Evolutionary conservation across 2,888 invertebrate genomes (phyloP).

Genomic region (Tortrix viridana): DNA sequence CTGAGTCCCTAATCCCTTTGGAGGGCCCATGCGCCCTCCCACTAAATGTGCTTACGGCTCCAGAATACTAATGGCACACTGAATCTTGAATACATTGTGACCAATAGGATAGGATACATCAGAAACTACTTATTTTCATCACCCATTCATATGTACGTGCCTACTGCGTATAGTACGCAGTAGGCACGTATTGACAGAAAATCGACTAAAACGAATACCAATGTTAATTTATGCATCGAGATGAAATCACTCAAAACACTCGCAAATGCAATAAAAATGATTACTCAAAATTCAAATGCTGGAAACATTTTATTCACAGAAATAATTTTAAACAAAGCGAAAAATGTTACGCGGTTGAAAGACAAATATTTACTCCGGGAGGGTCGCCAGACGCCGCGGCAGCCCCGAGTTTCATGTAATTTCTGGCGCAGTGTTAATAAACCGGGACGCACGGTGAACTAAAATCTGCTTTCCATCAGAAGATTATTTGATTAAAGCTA

Average conservation of each 20-base stretch:
- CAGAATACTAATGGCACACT: conserved; percentile 15
- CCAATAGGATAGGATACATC: not conserved
- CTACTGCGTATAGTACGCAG: no score
- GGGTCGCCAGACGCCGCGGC: conserved; percentile 29
- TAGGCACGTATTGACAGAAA: no score
- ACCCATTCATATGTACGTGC: no score
- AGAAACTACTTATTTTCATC: no score
- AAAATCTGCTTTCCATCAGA: not conserved
- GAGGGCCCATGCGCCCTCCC: conserved; percentile 4
- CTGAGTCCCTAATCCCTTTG: conserved; percentile 15
- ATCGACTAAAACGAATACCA: not conserved
- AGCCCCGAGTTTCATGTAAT: conserved; percentile 20
- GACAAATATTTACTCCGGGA: conserved; percentile 37
- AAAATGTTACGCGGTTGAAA: conserved; percentile 31
- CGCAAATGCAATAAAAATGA: conserved; percentile 28
- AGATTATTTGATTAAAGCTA: not conserved
- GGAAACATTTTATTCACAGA: conserved; percentile 27
- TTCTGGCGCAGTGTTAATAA: conserved; percentile 19
- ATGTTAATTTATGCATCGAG: conserved; percentile 17
- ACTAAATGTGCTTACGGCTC: conserved; percentile 8
- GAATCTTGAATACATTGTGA: not conserved
- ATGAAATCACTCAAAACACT: conserved; percentile 24
- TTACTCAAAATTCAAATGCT: conserved; percentile 22
- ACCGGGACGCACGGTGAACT: not conserved
- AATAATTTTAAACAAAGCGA: conserved; percentile 35